phyloP scores from a whole-genome alignment of 2,888 invertebrate genomes.

The Cephus sareptanus region DNA sequence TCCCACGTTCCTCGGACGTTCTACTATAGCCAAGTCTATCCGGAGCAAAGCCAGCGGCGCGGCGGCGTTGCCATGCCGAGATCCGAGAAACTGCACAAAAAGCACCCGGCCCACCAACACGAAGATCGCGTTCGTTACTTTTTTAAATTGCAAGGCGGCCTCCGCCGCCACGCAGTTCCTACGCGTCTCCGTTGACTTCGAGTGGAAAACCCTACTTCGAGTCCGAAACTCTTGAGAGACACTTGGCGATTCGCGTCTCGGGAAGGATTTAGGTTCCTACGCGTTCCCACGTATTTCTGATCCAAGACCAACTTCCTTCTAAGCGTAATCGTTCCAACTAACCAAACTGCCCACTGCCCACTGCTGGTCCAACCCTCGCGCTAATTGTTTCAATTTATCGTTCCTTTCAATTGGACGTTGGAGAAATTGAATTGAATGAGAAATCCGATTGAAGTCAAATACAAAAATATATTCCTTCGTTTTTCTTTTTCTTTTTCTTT shows the following conservation, averaged over 20 bases:
- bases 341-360: not conserved
- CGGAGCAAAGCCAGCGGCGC: conserved; percentile 43
- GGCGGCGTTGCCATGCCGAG: conserved; percentile 54
- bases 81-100: conserved; percentile 57
- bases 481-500: too few species aligned
- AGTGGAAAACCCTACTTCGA: not conserved
- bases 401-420: not conserved
- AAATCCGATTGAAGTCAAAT: not conserved
- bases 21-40: conserved; percentile 29
- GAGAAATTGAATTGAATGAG: not conserved
- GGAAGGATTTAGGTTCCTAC: not conserved
- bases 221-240: not conserved
- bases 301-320: not conserved
- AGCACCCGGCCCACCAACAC: conserved; percentile 43
- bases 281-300: not conserved
- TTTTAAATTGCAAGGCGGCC: conserved; percentile 8
- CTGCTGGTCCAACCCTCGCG: not conserved
- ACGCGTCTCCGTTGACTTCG: not conserved
- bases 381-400: not conserved
- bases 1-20: conserved; percentile 6
- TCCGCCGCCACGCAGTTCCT: not conserved
- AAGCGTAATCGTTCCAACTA: not conserved
- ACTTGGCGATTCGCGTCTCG: not conserved
- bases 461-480: not conserved
- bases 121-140: conserved; percentile 9